These are phyloP conservation scores for Gandaritis pyraliata DNA, from an alignment of 2,888 invertebrate species.

Conservation along the genomic window DNA sequence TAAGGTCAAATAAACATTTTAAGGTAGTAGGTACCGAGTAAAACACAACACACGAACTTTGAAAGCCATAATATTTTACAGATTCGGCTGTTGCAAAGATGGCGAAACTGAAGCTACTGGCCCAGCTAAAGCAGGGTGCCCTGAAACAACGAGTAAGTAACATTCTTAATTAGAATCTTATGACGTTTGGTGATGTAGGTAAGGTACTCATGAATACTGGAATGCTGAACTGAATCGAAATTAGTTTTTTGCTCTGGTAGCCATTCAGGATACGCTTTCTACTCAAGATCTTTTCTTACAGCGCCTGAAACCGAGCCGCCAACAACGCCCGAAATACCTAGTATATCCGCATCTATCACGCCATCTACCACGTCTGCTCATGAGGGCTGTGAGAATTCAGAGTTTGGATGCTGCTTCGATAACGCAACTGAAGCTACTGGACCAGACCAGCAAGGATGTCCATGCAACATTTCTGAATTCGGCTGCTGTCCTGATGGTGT, in stretches of 20 bases:
- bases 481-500: slow-evolving; percentile 91
- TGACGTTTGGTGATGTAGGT: too few relatives aligned
- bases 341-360: too few relatives aligned
- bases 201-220: too few relatives aligned
- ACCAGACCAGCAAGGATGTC: slow-evolving; percentile 86
- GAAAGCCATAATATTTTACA: slow-evolving; percentile 38
- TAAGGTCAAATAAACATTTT: too few relatives aligned
- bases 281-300: slow-evolving; percentile 3
- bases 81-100: slow-evolving; percentile 90
- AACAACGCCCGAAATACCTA: slow-evolving; percentile 3
- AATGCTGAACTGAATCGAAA: too few relatives aligned
- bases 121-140: slow-evolving; percentile 81
- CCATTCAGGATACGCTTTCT: too few relatives aligned
- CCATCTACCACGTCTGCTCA: slow-evolving; percentile 35
- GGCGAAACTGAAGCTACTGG: slow-evolving; percentile 87
- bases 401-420: slow-evolving; percentile 92
- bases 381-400: slow-evolving; percentile 78
- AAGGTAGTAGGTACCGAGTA: too few relatives aligned
- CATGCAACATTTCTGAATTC: slow-evolving; percentile 85
- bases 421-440: slow-evolving; percentile 86
- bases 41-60: too few relatives aligned
- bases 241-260: too few relatives aligned
- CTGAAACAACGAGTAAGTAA: slow-evolving; percentile 61
- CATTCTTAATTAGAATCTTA: too few relatives aligned
- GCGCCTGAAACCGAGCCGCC: slow-evolving; percentile 21